Evolutionary conservation across 1,140 invertebrate species (phyloP).

Genomic region (Heliconius hermathena): DNA sequence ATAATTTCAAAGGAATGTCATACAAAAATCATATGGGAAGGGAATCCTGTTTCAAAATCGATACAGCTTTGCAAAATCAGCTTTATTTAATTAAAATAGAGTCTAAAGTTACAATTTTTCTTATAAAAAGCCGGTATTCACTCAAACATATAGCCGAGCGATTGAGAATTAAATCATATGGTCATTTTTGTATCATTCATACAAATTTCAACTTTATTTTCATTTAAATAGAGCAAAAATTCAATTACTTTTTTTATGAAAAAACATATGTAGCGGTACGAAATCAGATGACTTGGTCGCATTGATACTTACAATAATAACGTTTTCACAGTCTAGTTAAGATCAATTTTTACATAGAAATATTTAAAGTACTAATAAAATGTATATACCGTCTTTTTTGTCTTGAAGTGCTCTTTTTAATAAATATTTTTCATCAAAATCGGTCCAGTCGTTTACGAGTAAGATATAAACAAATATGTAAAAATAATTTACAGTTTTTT

Average conservation of each 20-base stretch:
- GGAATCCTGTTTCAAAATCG: slow-evolving; percentile 68
- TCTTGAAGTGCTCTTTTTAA: neutral
- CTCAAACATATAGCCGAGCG: slow-evolving; percentile 47
- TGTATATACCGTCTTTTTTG: neutral
- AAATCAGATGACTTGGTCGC: slow-evolving; percentile 1
- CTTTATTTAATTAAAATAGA: neutral
- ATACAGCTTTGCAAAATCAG: slow-evolving; percentile 23
- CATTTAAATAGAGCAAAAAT: neutral
- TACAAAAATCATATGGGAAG: slow-evolving; percentile 79
- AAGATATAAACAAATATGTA: neutral
- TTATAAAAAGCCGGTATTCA: slow-evolving; percentile 55
- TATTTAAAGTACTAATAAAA: neutral
- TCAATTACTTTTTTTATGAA: neutral
- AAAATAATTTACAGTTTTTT: neutral
- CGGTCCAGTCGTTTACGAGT: neutral
- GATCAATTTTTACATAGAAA: neutral
- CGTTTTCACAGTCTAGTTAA: neutral
- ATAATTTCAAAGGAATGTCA: slow-evolving; percentile 65
- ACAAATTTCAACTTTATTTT: slow-evolving; percentile 2
- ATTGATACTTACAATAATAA: neutral
- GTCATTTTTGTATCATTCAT: slow-evolving; percentile 35
- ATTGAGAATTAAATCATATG: slow-evolving; percentile 75
- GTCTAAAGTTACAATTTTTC: slow-evolving; percentile 20
- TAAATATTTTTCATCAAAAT: neutral
- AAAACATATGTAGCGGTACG: slow-evolving; percentile 4